phyloP scores from a whole-genome alignment of 2,113 vertebrate species.

The Panthera uncia region DNA sequence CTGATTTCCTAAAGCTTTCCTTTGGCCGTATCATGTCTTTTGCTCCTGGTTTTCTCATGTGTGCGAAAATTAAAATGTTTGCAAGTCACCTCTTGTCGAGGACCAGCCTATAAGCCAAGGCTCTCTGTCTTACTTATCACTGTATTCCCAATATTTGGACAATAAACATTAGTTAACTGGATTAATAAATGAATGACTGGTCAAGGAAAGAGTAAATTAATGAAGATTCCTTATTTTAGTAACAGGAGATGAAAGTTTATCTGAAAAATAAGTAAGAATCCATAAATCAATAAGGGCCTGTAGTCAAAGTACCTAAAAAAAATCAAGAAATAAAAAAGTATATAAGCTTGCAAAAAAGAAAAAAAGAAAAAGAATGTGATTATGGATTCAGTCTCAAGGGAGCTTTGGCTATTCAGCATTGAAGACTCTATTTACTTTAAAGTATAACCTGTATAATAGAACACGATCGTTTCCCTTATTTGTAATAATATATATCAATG shows the following conservation, averaged over 20 bases:
- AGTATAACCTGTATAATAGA: background rate
- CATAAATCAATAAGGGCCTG: background rate
- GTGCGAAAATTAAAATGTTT: background rate
- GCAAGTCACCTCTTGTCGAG: background rate
- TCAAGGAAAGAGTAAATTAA: background rate
- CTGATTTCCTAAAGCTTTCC: background rate
- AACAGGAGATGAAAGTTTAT: background rate
- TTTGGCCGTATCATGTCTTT: background rate
- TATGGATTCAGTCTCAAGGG: background rate
- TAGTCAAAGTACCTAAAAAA: background rate
- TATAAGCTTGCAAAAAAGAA: background rate
- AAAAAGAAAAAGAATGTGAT: background rate
- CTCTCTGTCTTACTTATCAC: background rate
- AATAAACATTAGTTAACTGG: background rate
- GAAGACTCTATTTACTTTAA: constrained; percentile 49
- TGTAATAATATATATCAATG: background rate
- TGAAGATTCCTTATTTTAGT: background rate
- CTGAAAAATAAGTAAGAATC: background rate
- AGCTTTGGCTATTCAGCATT: background rate
- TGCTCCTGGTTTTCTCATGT: background rate
- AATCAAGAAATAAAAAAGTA: background rate
- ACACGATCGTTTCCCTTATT: background rate
- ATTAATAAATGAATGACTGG: background rate
- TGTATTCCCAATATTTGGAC: background rate
- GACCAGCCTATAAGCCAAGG: background rate